phyloP scores from a whole-genome alignment of 2,113 vertebrate species.

The Perccottus glenii region DNA sequence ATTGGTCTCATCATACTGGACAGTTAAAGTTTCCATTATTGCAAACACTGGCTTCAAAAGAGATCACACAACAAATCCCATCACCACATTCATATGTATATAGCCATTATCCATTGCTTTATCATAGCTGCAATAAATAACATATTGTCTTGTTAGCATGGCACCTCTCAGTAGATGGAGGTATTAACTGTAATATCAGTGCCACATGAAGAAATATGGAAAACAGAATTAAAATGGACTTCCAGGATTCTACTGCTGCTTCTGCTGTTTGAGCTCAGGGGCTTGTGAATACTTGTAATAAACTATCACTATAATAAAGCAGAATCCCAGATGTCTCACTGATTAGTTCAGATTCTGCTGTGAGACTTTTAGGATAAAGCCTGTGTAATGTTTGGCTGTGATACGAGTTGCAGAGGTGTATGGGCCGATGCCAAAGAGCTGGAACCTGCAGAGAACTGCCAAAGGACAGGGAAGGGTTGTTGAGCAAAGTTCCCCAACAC shows the following conservation, averaged over 20 bases:
- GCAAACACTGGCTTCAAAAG: too few relatives aligned
- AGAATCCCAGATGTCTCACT: conserved; percentile 22
- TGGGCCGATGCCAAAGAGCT: conserved; percentile 53
- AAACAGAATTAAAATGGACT: background rate
- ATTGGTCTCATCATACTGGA: too few relatives aligned
- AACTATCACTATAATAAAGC: conserved; percentile 14
- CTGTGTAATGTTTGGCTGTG: conserved; percentile 58
- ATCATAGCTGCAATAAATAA: too few relatives aligned
- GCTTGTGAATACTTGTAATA: background rate
- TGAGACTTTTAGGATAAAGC: conserved; percentile 36
- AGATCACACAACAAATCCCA: too few relatives aligned
- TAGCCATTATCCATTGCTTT: too few relatives aligned
- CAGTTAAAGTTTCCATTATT: too few relatives aligned
- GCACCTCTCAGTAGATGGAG: too few relatives aligned
- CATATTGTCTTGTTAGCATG: too few relatives aligned
- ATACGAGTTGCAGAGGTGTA: conserved; percentile 33
- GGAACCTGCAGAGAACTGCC: conserved; percentile 39
- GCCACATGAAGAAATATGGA: background rate
- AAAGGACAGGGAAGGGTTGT: conserved; percentile 26
- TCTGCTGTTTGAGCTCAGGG: conserved; percentile 1
- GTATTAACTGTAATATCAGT: too few relatives aligned
- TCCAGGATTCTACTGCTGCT: background rate
- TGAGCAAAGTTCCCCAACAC: conserved; percentile 41
- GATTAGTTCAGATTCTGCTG: conserved; percentile 35
- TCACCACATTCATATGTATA: too few relatives aligned